These are phyloP conservation scores for Bagarius yarrelli DNA, from an alignment of 2,113 vertebrate species.

Conservation along the genomic window DNA sequence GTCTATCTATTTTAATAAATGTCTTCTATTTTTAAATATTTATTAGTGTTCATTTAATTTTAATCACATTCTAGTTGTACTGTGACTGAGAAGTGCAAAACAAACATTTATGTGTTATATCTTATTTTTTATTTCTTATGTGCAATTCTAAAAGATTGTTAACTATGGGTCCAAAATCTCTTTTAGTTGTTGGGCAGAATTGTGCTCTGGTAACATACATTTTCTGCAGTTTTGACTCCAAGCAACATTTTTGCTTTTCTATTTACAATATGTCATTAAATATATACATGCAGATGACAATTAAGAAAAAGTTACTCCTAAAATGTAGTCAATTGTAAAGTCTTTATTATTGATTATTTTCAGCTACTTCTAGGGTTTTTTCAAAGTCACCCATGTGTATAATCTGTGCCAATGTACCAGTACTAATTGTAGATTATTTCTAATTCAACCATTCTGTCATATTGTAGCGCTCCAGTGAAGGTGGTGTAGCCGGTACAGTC, in stretches of 20 bases:
- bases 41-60: no score
- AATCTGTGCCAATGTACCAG: not conserved
- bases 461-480: slow-evolving; percentile 45
- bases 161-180: not conserved
- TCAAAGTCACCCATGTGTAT: not conserved
- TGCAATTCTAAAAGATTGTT: not conserved
- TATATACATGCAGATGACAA: not conserved
- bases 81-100: not conserved
- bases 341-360: not conserved
- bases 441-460: not conserved
- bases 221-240: no score
- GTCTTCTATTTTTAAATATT: no score
- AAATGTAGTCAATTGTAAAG: not conserved
- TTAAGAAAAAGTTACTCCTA: not conserved
- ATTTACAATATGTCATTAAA: not conserved
- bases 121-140: not conserved
- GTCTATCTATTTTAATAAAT: no score
- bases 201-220: no score
- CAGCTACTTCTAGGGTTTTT: no score
- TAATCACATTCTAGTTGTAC: not conserved
- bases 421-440: not conserved
- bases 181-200: no score
- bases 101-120: not conserved
- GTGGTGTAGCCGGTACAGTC: slow-evolving; percentile 65
- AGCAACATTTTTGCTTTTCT: not conserved